Evolutionary conservation across 2,113 vertebrate species (phyloP).

Genomic region (Kobus ellipsiprymnus): DNA sequence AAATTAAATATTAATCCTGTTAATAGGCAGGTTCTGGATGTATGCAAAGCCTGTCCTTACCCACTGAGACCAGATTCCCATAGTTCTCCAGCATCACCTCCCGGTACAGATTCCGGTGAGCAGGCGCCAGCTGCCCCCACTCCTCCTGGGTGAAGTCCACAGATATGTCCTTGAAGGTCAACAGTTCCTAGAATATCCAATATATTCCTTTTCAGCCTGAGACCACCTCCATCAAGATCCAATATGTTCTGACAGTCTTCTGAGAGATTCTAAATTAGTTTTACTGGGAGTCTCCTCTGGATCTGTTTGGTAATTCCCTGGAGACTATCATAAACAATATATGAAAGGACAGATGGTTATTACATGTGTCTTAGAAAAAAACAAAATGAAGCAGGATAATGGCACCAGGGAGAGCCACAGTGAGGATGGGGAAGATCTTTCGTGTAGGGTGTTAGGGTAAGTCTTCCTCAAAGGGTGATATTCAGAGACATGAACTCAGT

Average conservation of each 20-base stretch:
- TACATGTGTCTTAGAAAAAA: not conserved
- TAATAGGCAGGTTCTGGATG: not conserved
- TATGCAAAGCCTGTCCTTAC: conserved; percentile 26
- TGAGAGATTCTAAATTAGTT: not conserved
- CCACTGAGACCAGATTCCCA: conserved; percentile 62
- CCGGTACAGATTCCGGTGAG: conserved; percentile 45
- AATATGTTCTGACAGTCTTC: not conserved
- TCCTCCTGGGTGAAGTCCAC: conserved; percentile 67
- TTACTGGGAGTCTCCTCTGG: not conserved
- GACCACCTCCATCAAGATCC: not conserved
- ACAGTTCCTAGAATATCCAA: conserved; percentile 46
- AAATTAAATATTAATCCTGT: not conserved
- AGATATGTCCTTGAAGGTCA: conserved; percentile 66
- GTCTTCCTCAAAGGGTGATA: not conserved
- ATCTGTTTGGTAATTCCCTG: not conserved
- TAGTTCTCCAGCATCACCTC: conserved; percentile 73
- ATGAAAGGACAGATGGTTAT: not conserved
- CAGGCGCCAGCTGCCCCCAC: conserved; percentile 44
- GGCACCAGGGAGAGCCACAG: not conserved
- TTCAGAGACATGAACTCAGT: not conserved
- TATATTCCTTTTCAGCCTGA: conserved; percentile 11
- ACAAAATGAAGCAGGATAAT: not conserved
- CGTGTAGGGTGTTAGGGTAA: not conserved
- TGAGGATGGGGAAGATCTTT: not conserved
- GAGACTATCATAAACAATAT: not conserved